Conservation (phyloP, 2,113 vertebrate species). For the Perognathus longimembris region DNA sequence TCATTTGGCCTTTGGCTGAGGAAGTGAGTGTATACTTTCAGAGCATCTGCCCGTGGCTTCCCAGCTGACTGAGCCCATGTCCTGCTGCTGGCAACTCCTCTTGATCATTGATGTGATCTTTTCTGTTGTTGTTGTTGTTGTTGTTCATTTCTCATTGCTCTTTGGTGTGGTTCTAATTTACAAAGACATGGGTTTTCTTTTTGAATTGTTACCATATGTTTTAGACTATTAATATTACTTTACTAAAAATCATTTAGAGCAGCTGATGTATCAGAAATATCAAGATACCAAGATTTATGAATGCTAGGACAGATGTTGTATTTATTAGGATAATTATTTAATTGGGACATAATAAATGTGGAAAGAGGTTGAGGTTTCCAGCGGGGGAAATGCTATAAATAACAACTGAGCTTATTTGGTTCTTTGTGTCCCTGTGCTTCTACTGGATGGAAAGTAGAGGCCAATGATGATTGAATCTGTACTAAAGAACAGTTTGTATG, state of each 20-base stretch:
- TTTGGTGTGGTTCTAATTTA: background rate
- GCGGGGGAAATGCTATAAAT: too few species aligned
- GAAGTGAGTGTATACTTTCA: background rate
- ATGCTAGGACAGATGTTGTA: background rate
- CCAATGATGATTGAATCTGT: too few species aligned
- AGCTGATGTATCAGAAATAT: background rate
- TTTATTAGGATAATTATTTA: background rate
- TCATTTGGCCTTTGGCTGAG: background rate
- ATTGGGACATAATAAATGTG: background rate
- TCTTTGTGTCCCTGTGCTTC: too few species aligned
- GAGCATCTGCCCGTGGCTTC: background rate
- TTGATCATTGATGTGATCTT: too few species aligned
- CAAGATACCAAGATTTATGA: background rate
- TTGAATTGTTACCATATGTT: background rate
- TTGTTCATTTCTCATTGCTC: background rate
- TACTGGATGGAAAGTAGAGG: too few species aligned
- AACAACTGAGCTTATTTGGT: too few species aligned
- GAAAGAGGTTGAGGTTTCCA: background rate
- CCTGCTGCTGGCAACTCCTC: accelerated
- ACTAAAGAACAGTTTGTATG: too few species aligned
- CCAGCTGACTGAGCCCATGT: accelerated
- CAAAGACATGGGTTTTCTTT: background rate
- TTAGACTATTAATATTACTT: background rate
- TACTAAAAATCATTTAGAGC: background rate
- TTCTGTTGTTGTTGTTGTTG: background rate